Evolutionary conservation across 2,888 invertebrate genomes (phyloP).

Genomic region (Drosophila algonquin): DNA sequence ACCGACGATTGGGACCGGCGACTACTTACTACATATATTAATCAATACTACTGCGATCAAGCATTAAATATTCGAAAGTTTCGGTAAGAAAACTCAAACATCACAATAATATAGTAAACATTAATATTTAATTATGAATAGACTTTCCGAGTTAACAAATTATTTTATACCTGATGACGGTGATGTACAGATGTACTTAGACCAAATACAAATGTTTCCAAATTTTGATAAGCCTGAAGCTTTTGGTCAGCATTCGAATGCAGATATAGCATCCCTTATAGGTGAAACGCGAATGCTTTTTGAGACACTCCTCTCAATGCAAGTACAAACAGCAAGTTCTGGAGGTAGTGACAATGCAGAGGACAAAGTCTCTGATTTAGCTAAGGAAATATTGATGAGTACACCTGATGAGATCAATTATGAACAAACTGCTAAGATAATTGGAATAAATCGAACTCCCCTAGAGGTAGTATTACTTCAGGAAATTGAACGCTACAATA

Average conservation of each 20-base stretch:
- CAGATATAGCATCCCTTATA: conserved; percentile 93
- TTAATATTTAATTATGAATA: conserved; percentile 71
- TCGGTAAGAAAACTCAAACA: conserved; percentile 52
- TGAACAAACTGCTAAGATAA: conserved; percentile 89
- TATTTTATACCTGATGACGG: conserved; percentile 94
- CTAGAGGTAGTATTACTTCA: conserved; percentile 93
- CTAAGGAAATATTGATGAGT: conserved; percentile 89
- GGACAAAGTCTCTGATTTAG: conserved; percentile 86
- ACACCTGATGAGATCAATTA: conserved; percentile 91
- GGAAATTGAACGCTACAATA: conserved; percentile 89
- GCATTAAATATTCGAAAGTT: conserved; percentile 63
- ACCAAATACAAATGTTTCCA: conserved; percentile 91
- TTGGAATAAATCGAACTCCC: conserved; percentile 90
- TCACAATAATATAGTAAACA: neutral
- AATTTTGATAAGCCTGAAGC: conserved; percentile 92
- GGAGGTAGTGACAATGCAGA: conserved; percentile 85
- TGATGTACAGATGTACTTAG: conserved; percentile 91
- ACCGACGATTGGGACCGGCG: conserved; percentile 91
- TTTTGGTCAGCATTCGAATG: conserved; percentile 95
- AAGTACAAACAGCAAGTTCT: conserved; percentile 86
- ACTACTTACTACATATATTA: conserved; percentile 92
- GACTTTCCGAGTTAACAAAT: conserved; percentile 89
- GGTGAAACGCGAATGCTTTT: conserved; percentile 91
- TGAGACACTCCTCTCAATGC: conserved; percentile 90
- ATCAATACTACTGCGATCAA: conserved; percentile 90